Base-by-base conservation (phyloP, 2,888 invertebrate genomes). In the Ormyrus nitidulus region DNA sequence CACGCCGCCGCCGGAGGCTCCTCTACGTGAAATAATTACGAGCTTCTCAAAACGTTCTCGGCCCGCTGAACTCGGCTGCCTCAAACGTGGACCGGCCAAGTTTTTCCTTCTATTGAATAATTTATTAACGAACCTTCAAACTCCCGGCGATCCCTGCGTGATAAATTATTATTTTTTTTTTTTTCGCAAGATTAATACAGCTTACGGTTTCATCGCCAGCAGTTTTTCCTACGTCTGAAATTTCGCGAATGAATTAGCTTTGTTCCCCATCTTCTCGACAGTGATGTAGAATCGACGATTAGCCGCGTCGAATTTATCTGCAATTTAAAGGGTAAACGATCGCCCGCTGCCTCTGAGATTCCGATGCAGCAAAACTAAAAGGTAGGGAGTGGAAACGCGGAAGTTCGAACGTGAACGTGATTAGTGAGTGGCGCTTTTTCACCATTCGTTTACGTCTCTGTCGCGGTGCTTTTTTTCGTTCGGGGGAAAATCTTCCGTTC, bases 341-440 rank as follows among this genome's bases (percentile, higher is more conserved):
- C 64, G 56, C 58, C 34, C 34, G 58, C 74, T 56, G 58, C 58
- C 64, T 54, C 51, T 9, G 54, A 10, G 5, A 49, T 11, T 51
- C 56, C 53, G 46, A 48, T 54, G 53, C n/a, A 72, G 19, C 34
- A 54, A 13, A 34, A 34, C 34, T 34, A 59, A 61, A 61, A 68
- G 49, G 34, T 5, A 48, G 13, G 62, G 34, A 44, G 13, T 48
- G 48, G 11, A 58, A 69, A 69, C 62, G 70, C 58, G 49, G 13
- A 76, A 75, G 48, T 34, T 44, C 62, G 48, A 13, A 44, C 56
- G 19, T 51, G 19, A 56, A 62, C 69, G 82, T 80, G 80, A 82
- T 82, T 77, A 76, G 82, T 82, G 76, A 76, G 56, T 73, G 76
- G 75, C 62, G 59, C 71, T 81, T 80, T 81, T 75, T 70, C 64